Base-by-base conservation (phyloP, 2,888 invertebrate genomes). In the Argyresthia albistria region DNA sequence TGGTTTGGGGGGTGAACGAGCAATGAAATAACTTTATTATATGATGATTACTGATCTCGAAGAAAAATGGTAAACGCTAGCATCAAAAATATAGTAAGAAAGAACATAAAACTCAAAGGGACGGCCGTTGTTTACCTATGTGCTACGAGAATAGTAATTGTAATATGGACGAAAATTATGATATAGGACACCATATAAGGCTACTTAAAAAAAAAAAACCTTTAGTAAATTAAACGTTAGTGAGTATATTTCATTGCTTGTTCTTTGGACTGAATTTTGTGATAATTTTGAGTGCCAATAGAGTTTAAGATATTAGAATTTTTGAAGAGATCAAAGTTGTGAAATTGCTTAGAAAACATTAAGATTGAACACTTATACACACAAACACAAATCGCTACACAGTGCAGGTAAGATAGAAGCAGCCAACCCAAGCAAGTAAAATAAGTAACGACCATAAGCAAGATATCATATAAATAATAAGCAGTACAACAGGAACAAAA, bases 341-440 rank as follows among this genome's bases (percentile, higher is more conserved):
- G 45, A 12, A 46, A 9, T 8, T 7, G 10, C 6, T 47, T 15
- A 16, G 12, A 47, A 11, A 47, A 35, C 4, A 46, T 42, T 42
- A 56, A 55, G 25, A 25, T 25, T 25, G 25, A 25, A 25, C 25
- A 25, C 25, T 25, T 25, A 25, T 25, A 80, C 83, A 86, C 82
- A 87, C 86, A 86, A 87, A 87, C 87, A 86, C 87, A 80, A 77
- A 84, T 86, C 87, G 83, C 83, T 72, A 75, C 76, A 79, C 72
- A 61, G 75, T 70, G 79, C 76, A 69, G 9, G 59, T 62, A 60
- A 65, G 70, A 72, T 70, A 25, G 12, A 16, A 39, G 39, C 39
- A 39, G n/a, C 10, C 25, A 25, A 25, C 39, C 9, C 45, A 45
- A 12, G 14, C 11, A 50, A 50, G 16, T 56, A 55, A 58, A 55